Base-by-base conservation (phyloP, 2,888 invertebrate genomes). In the Cryptops parisi region DNA sequence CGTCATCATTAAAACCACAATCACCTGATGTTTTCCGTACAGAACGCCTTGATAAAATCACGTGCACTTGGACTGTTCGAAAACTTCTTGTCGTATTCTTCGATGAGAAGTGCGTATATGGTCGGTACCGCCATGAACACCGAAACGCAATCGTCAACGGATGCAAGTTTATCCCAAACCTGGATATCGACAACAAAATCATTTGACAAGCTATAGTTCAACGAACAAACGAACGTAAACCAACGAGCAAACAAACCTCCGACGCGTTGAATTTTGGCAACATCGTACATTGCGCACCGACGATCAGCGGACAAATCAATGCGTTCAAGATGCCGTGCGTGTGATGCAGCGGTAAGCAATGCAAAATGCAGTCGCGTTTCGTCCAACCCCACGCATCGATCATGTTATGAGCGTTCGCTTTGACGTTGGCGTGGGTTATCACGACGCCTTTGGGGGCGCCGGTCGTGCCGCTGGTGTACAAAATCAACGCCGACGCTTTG, bases 121-220 rank as follows among this genome's bases (percentile, higher is more conserved):
- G 89, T 86, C 0, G 93, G 91, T 38, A 90, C 90, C n/a, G 83
- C 91, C 79, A 89, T 86, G 64, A 85, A 84, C 50, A 85, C 74
- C 40, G 81, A 83, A 21, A 84, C 76, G 44, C 79, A 72, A 26
- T 77, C 74, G 19, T 78, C 54, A 22, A 56, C 52, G n/a, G 60
- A 61, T 22, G 67, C 54, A 44, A 69, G 57, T 25, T 57, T 48
- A n/a, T 61, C 54, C 69, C 69, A 70, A 2, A 65, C 63, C 69
- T 69, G 55, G 44, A 55, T 27, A 24, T 6, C 40, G 2, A 53
- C 39, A 5, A 26, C 22, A n/a, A 9, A 41, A 51, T 49, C 9
- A 23, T 6, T 22, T 22, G 21, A 22, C 6, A 46, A 5, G 19
- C 6, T 21, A 9, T 49, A 4, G 27, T 39, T 39, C 22, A 39